Evolutionary conservation across 2,113 vertebrate species (phyloP), one percentile per base, ranked within the genome.

Genomic region (Phaethon lepturus): DNA sequence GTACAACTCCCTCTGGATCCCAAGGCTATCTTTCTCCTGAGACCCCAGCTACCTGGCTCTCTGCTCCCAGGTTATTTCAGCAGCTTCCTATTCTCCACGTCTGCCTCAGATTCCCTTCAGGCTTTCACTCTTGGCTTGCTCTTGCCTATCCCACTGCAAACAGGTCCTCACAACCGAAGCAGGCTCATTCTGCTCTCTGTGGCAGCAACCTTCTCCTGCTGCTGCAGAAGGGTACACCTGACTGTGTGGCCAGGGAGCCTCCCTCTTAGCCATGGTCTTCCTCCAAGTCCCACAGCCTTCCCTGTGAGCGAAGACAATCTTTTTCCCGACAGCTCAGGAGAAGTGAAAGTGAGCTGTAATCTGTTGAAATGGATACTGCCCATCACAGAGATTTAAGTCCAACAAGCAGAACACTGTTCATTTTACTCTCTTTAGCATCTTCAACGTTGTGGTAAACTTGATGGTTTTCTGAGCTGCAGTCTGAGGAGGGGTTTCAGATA

Each of bases 1-100:
- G 49, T 17, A 16, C 18, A 49, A 1, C 1, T 0, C 5, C 1
- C 3, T 67, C 18, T 83, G 13, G 17, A 53, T 73, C 26, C 55
- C 59, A 72, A 55, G 35, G 10, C 2, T 22, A 31, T 18, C 11
- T 71, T 66, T 8, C 24, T 56, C 59, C 45, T 88, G 56, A 31
- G 9, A 40, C 5, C 7, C 8, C 28, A 42, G 9, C 2, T 25
- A 20, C 14, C 11, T 52, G 29, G 8, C 18, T 55, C 5, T 5
- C 10, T 13, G 31, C 15, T 83, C 20, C 45, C 13, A 25, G 28
- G 15, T 66, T 56, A 26, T 40, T 84, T 71, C n/a, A 71, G 20
- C 28, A 88, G 74, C 31, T 5, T 59, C 13, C 19, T 53, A 1
- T 49, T 83, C 52, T 53, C 31, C 1, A 1, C 2, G 2, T 77